These are phyloP conservation scores for Rhimphoctona megacephalus DNA, from an alignment of 2,888 invertebrate species.

Conservation along the genomic window DNA sequence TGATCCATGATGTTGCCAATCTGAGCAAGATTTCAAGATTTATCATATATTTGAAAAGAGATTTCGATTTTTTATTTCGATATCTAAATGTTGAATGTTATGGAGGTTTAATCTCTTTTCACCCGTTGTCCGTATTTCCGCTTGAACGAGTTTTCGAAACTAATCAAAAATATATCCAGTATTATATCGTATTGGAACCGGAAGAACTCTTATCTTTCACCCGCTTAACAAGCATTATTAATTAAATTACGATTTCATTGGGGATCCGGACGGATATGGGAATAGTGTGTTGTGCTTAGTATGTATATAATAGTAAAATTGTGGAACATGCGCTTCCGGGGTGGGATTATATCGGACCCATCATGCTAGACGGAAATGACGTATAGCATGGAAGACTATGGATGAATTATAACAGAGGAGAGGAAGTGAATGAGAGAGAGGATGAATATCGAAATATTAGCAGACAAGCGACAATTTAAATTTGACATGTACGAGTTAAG, in stretches of 20 bases:
- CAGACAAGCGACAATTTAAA: neutral
- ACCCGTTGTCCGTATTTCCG: neutral
- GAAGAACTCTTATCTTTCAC: neutral
- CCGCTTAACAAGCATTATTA: constrained; percentile 29
- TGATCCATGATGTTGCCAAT: neutral
- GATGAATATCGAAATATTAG: constrained; percentile 2
- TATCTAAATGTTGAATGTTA: neutral
- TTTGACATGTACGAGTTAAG: neutral
- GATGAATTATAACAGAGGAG: neutral
- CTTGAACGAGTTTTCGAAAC: neutral
- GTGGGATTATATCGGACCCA: constrained; percentile 3
- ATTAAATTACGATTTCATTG: constrained; percentile 30
- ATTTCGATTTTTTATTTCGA: neutral
- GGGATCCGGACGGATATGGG: neutral
- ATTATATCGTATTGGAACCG: neutral
- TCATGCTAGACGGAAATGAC: constrained; percentile 18
- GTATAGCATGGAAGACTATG: neutral
- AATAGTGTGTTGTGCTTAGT: neutral
- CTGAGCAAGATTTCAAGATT: neutral
- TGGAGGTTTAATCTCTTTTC: neutral
- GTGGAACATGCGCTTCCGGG: neutral
- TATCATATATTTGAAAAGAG: neutral
- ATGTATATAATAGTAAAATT: neutral
- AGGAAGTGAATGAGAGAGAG: neutral
- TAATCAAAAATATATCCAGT: neutral